Evolutionary conservation across 2,888 invertebrate genomes (phyloP), one percentile per base, ranked within the genome.

Genomic region (Limnephilus auricula): DNA sequence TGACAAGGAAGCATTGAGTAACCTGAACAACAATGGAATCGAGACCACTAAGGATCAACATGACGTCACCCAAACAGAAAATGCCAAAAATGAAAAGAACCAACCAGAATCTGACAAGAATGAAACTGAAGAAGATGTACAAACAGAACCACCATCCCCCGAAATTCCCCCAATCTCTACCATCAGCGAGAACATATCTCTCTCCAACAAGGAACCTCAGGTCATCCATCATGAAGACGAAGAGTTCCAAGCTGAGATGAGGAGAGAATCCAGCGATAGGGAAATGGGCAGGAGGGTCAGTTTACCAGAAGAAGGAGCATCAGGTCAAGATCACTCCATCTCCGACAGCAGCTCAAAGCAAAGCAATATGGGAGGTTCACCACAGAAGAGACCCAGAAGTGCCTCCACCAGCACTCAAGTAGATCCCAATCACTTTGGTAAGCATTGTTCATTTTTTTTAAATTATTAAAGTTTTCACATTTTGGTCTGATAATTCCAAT

Each of bases 391-490:
- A 95, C 98, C 98, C 91, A 96, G 97, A 94, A 98, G 97, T 95
- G 97, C 98, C 93, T 97, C 98, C 79, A 97, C 98, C 85, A 97
- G 97, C 93, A 98, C 98, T 13, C 98, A 98, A 96, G 98, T 98
- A 93, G 98, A 98, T 95, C 97, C 97, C 86, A 97, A 97, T 96
- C 97, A 98, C 95, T 98, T 98, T 94, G 98, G 98, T 98, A 95
- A 96, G 82, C 34, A 87, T 65, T 25, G 25, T 65, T 65, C 13
- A 45, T 45, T 2, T 65, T 65, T 65, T 65, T 1, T 5, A 65
- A 50, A 15, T 4, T 25, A 18, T 65, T 65, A 5, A 65, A 5
- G 5, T 65, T 65, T 65, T 65, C 18, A 65, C 25, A 65, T 25
- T 6, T 50, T 65, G 25, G 5, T 65, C 50, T 45, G 45, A 45